Evolutionary conservation across 2,888 invertebrate genomes (phyloP).

Genomic region (Notodonta dromedarius): DNA sequence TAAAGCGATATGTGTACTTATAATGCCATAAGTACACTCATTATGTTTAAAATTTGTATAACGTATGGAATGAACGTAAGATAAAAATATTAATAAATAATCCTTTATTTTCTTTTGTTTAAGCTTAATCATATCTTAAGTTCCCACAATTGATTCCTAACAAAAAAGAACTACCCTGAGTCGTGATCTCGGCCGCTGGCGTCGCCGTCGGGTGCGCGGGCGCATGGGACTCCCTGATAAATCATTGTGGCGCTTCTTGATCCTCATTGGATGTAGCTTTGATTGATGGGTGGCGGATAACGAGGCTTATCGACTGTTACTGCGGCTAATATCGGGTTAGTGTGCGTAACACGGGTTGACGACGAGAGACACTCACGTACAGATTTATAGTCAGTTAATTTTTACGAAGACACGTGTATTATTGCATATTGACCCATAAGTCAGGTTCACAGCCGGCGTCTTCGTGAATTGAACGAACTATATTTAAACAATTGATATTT

Average conservation of each 20-base stretch:
- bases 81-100: too few species aligned
- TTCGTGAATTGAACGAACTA: too few species aligned
- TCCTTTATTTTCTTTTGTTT: too few species aligned
- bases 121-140: conserved; percentile 8
- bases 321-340: conserved; percentile 9
- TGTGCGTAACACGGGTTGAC: conserved; percentile 29
- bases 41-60: too few species aligned
- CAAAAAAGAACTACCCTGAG: conserved; percentile 31
- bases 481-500: too few species aligned
- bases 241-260: conserved; percentile 81
- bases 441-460: too few species aligned
- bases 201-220: conserved; percentile 39
- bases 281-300: conserved; percentile 61
- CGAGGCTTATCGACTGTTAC: conserved; percentile 41
- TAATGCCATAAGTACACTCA: too few species aligned
- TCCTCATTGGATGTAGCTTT: conserved; percentile 66
- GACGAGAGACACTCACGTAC: not conserved
- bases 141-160: conserved; percentile 39
- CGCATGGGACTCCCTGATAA: conserved; percentile 53
- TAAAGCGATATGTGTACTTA: too few species aligned
- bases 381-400: too few species aligned
- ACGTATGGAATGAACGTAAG: too few species aligned
- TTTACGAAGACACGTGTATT: too few species aligned
- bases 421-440: too few species aligned
- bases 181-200: conserved; percentile 50